These are phyloP conservation scores for Aricia artaxerxes DNA, from an alignment of 2,888 invertebrate species.

Conservation along the genomic window DNA sequence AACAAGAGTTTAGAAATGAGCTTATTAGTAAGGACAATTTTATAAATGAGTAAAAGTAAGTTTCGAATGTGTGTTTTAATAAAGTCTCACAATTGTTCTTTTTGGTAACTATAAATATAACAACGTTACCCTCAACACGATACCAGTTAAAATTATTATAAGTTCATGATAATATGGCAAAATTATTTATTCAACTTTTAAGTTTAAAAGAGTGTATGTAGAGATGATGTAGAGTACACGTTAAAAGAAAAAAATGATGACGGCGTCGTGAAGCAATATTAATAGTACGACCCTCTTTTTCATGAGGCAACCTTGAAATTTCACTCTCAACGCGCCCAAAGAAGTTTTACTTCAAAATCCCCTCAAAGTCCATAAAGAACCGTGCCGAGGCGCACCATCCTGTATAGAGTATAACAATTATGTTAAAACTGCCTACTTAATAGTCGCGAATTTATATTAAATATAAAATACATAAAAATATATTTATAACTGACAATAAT, in stretches of 20 bases:
- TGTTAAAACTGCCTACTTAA: conserved; percentile 78
- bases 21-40: conserved; percentile 16
- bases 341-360: neutral
- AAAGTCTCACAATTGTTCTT: neutral
- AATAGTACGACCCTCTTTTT: neutral
- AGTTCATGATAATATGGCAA: neutral
- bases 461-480: conserved; percentile 77
- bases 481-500: conserved; percentile 81
- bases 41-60: neutral
- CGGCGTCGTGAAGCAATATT: neutral
- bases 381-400: conserved; percentile 56
- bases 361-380: conserved; percentile 42
- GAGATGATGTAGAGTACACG: too few relatives aligned
- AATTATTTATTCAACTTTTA: neutral
- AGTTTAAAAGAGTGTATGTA: neutral
- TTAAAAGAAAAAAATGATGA: neutral
- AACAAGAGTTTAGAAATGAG: conserved; percentile 2
- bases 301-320: neutral
- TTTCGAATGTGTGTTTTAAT: neutral
- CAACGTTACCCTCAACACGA: neutral
- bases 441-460: conserved; percentile 80
- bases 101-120: neutral
- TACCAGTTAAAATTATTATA: neutral
- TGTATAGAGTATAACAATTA: conserved; percentile 67
- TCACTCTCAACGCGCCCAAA: neutral